Conservation (phyloP, 2,888 invertebrate genomes). For the Stenodera caucasica region DNA sequence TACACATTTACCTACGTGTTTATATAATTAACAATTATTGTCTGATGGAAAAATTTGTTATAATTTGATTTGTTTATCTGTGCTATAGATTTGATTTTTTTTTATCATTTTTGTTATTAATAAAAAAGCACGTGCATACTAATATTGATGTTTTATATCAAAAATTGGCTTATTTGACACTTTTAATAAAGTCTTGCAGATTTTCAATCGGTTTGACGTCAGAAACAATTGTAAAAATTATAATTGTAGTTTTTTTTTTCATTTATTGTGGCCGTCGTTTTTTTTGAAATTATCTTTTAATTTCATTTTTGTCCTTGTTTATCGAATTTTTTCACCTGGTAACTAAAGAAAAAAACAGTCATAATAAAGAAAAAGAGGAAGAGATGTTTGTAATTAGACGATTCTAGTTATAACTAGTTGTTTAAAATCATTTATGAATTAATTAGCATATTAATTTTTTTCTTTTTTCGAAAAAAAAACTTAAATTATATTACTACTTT, state of each 20-base stretch:
- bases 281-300: background rate
- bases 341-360: background rate
- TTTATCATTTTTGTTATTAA: background rate
- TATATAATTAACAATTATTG: slow-evolving; percentile 1
- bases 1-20: background rate
- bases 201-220: background rate
- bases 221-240: background rate
- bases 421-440: background rate
- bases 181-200: too few species aligned
- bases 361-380: background rate
- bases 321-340: background rate
- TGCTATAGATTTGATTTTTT: background rate
- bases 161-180: too few species aligned
- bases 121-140: background rate
- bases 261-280: background rate
- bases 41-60: slow-evolving; percentile 2
- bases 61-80: background rate
- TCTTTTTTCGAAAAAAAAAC: too few species aligned
- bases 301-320: background rate
- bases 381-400: background rate
- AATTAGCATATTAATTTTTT: background rate
- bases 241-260: background rate
- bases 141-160: too few species aligned
- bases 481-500: background rate
- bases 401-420: slow-evolving; percentile 1